Base-by-base conservation (phyloP, 2,113 vertebrate genomes). In the Laticauda colubrina region DNA sequence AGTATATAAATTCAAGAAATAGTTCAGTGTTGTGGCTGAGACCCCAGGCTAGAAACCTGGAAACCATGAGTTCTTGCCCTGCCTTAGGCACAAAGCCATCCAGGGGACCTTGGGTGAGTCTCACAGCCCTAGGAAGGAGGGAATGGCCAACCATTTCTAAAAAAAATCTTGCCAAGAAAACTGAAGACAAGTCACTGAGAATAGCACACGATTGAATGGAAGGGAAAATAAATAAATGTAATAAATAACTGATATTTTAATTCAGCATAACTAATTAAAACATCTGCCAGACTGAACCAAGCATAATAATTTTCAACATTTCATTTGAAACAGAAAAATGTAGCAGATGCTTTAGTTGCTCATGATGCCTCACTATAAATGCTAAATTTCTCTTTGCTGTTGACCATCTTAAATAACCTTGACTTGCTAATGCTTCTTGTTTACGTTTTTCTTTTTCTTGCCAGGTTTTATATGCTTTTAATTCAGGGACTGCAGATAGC, bases 381-480 rank as follows among this genome's bases (percentile, higher is more conserved):
- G 51, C 89, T 24, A 92, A 88, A 29, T 91, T 95, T 91, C 91
- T 53, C 90, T 92, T 96, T 89, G 69, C 69, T 59, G 34, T n/a
- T 89, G 39, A 90, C 20, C 57, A 0, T 87, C 96, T 94, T 86
- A 94, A 20, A 69, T 91, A 92, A 92, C 0, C 94, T 92, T 92
- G 87, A 45, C 15, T 91, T 93, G 81, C 88, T 93, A 92, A 59
- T 95, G 69, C 12, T 87, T 94, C 93, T 95, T 96, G 93, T 96
- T 97, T 96, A 97, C 97, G 43, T 93, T 96, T 97, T 12, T 97
- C 90, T 96, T 97, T 98, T 97, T 98, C 96, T 51, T 97, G 97
- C 97, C 96, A 99, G 99, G 97, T 99, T 99, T 98, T 99, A 99
- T 98, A 99, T 99, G 99, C 98, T 99, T 97, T 98, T 99, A 97